Conservation (phyloP, 2,888 invertebrate species). For the Hanleya hanleyi region DNA sequence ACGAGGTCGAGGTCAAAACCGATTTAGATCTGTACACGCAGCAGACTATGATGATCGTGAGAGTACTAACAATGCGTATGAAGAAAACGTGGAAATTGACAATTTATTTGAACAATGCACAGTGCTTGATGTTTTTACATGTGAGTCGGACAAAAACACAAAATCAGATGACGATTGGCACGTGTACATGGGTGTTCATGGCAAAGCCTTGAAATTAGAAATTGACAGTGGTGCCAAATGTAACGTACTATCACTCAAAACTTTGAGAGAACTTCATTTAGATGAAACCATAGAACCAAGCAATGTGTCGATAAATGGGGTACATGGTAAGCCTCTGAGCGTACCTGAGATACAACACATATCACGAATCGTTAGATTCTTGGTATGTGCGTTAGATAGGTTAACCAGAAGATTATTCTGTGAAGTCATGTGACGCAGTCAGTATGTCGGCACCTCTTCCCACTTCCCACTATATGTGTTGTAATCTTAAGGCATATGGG, state of each 20-base stretch:
- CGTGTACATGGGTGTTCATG: not conserved
- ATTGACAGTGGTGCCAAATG: no score
- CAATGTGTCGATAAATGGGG: no score
- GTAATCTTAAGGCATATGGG: constrained; percentile 6
- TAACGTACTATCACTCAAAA: constrained; percentile 9
- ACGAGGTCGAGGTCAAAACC: not conserved
- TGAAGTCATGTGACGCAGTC: no score
- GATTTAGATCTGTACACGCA: not conserved
- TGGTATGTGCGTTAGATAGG: no score
- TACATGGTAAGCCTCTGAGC: constrained; percentile 3
- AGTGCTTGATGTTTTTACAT: constrained; percentile 13
- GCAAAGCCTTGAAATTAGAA: no score
- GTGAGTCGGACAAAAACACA: not conserved
- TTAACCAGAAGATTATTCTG: no score
- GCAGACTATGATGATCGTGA: not conserved
- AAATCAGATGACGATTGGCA: constrained; percentile 6
- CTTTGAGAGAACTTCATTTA: no score
- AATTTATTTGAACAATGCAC: constrained; percentile 22
- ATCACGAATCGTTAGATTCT: no score
- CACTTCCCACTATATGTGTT: no score
- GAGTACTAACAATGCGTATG: not conserved
- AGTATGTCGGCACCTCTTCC: no score
- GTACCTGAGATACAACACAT: no score
- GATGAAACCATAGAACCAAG: no score
- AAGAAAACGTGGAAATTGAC: constrained; percentile 7